These are phyloP conservation scores for Gortyna flavago DNA, from an alignment of 2,888 invertebrate genomes.

Conservation along the genomic window DNA sequence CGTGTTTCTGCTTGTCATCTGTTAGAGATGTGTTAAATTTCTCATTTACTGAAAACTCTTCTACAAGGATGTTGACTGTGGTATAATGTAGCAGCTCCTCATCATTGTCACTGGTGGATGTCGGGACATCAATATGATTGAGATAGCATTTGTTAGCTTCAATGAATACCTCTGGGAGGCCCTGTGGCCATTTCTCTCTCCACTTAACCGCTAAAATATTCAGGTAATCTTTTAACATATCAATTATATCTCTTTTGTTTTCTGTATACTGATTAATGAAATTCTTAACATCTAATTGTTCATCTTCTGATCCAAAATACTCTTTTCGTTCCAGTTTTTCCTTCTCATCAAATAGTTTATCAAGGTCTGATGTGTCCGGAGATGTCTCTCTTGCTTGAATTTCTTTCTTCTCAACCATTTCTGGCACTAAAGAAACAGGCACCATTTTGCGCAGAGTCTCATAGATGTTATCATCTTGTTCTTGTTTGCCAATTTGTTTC, in stretches of 20 bases:
- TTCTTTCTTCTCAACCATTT: slow-evolving; percentile 81
- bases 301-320: slow-evolving; percentile 92
- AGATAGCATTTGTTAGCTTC: slow-evolving; percentile 90
- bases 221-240: slow-evolving; percentile 91
- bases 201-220: slow-evolving; percentile 90
- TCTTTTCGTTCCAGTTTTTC: slow-evolving; percentile 74
- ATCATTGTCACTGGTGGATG: slow-evolving; percentile 79
- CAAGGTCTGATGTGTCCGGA: slow-evolving; percentile 91
- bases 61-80: slow-evolving; percentile 81
- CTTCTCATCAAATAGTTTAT: slow-evolving; percentile 90
- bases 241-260: slow-evolving; percentile 89
- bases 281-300: slow-evolving; percentile 91
- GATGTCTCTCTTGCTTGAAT: slow-evolving; percentile 89
- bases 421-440: slow-evolving; percentile 90
- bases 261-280: slow-evolving; percentile 91
- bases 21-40: slow-evolving; percentile 74
- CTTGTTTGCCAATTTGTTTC: slow-evolving; percentile 77
- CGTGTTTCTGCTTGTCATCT: slow-evolving; percentile 77
- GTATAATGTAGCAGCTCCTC: slow-evolving; percentile 81
- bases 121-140: slow-evolving; percentile 84
- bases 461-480: slow-evolving; percentile 91
- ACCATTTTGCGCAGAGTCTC: slow-evolving; percentile 92
- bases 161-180: slow-evolving; percentile 90
- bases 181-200: slow-evolving; percentile 92
- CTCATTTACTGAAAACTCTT: slow-evolving; percentile 84